phyloP scores from a whole-genome alignment of 2,797 vertebrate species.

The Falco peregrinus region DNA sequence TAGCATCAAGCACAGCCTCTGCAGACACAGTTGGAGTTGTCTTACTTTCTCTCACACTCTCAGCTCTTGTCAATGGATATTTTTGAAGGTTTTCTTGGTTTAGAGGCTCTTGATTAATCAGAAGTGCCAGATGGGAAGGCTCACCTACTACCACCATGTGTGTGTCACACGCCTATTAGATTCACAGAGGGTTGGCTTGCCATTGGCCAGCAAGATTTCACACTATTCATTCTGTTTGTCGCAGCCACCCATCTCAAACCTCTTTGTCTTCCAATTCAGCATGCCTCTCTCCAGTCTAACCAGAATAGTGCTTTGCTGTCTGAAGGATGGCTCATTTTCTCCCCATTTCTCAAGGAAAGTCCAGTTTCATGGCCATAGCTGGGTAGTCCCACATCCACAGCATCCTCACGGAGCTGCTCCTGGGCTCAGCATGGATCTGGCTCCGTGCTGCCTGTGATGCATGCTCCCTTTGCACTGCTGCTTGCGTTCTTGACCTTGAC shows the following conservation, averaged over 20 bases:
- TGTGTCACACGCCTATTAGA: background rate
- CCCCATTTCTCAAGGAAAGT: background rate
- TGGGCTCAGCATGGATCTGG: rapidly evolving
- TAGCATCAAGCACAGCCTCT: slow-evolving; percentile 51
- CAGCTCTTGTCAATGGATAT: background rate
- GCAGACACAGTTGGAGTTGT: slow-evolving; percentile 43
- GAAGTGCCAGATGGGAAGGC: slow-evolving; percentile 20
- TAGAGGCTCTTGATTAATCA: slow-evolving; percentile 37
- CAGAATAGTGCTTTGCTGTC: background rate
- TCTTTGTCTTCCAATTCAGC: background rate
- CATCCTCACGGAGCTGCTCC: background rate
- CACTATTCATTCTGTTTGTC: background rate
- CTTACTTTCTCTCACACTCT: slow-evolving; percentile 42
- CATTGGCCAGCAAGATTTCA: background rate
- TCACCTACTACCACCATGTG: background rate
- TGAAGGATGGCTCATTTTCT: background rate
- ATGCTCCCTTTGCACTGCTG: background rate
- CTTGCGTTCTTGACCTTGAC: slow-evolving; percentile 12
- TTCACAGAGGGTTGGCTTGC: background rate
- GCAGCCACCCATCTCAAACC: background rate
- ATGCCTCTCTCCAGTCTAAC: background rate
- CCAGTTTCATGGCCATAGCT: background rate
- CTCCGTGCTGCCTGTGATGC: background rate
- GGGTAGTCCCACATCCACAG: background rate
- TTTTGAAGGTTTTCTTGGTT: slow-evolving; percentile 16